Base-by-base conservation (phyloP, 2,113 vertebrate genomes). In the Pangasianodon hypophthalmus region DNA sequence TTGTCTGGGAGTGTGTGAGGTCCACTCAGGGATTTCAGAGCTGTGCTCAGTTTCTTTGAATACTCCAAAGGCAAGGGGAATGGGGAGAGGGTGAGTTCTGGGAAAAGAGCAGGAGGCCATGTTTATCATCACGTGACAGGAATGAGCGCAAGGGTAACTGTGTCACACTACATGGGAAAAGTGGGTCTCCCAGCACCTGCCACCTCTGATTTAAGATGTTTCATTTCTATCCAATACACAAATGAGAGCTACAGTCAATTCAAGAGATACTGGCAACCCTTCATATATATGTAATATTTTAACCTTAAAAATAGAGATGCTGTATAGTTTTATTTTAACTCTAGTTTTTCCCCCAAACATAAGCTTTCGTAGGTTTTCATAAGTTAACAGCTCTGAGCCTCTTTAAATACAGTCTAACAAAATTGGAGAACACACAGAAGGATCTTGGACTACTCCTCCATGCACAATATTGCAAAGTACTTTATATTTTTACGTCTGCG, bases 31-130 rank as follows among this genome's bases (percentile, higher is more conserved):
- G 73, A 75, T 44, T 44, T 46, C 19, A 24, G 37, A 9, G 37
- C 73, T 75, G 73, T 44, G 37, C 73, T 24, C 18, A 50, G 62
- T 73, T 87, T 84, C 44, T 84, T 29, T 86, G 54, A 52, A 69
- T 71, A 32, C 64, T 81, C 16, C 48, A 81, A 67, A 75, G 46
- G 26, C 41, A 41, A 62, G 62, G n/a, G 85, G 56, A 48, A 44
- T 19, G 37, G 58, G 71, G n/a, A 52, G 52, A 84, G 41, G 64
- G 29, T 0, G 77, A 79, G 14, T 92, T 91, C 89, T 88, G 86
- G 77, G 88, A 91, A 92, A 90, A 77, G 86, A 24, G 62, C 73
- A 86, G 84, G 46, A 67, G 44, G 62, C 62, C 46, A 0, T 26
- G 6, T 50, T 50, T 80, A 80, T 80, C 26, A 80, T 29, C 77